These are phyloP conservation scores for Apogon hyalosoma DNA, from an alignment of 2,797 vertebrate species.

Conservation along the genomic window DNA sequence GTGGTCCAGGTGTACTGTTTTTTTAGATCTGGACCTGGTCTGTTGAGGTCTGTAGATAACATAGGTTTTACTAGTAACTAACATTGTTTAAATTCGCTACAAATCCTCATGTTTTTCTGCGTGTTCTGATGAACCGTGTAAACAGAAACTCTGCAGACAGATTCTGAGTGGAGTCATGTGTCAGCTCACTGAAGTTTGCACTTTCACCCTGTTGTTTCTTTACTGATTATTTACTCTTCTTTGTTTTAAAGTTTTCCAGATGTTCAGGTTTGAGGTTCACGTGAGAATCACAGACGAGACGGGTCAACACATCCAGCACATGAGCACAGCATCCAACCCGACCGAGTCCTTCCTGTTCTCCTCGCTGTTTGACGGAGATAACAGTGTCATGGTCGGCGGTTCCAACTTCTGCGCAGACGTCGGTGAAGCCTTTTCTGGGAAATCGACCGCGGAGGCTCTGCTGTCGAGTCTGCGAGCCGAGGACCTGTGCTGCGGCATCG, in stretches of 20 bases:
- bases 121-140: no score
- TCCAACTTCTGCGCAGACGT: constrained; percentile 76
- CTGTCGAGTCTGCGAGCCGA: constrained; percentile 82
- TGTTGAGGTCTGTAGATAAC: no score
- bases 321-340: constrained; percentile 67
- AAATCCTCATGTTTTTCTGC: no score
- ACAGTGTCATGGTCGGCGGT: constrained; percentile 71
- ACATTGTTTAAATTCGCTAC: no score
- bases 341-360: constrained; percentile 83
- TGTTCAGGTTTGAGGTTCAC: constrained; percentile 87
- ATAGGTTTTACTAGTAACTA: no score
- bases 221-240: not conserved
- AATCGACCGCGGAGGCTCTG: constrained; percentile 77
- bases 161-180: no score
- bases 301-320: constrained; percentile 82
- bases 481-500: constrained; percentile 83
- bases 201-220: not conserved
- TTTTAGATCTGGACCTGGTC: no score
- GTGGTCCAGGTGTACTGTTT: no score
- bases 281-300: constrained; percentile 85
- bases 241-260: constrained; percentile 82
- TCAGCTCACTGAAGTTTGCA: not conserved
- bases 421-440: constrained; percentile 70
- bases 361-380: constrained; percentile 82
- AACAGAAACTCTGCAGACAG: no score